Percentiles rank a stretch among this genome's conserved stretches.
Conservation (phyloP, 2,797 vertebrate species). For the Melanotaenia nigrans region DNA sequence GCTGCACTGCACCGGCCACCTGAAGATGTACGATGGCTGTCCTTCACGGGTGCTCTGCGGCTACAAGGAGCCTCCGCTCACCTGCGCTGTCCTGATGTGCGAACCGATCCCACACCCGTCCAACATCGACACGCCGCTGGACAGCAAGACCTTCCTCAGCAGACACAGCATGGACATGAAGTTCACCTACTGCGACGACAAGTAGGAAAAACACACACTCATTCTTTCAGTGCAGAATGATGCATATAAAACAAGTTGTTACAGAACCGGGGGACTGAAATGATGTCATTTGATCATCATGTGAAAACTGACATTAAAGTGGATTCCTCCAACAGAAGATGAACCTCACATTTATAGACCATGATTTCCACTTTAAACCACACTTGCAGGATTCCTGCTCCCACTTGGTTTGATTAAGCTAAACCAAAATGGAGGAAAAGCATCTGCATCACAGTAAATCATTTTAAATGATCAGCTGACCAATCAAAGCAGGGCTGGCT, state of each 20-base stretch:
- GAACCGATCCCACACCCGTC: conserved; percentile 95
- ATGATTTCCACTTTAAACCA: no score
- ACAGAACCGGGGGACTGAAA: background rate
- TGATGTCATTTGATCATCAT: background rate
- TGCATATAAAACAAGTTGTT: no score
- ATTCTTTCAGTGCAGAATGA: no score
- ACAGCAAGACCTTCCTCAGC: conserved; percentile 97
- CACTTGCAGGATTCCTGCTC: no score
- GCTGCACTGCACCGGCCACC: conserved; percentile 94
- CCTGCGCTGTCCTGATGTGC: conserved; percentile 95
- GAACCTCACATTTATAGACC: no score
- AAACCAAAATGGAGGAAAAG: no score
- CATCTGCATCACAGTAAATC: no score
- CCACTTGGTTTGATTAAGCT: no score
- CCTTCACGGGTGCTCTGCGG: conserved; percentile 86
- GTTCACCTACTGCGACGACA: conserved; percentile 97
- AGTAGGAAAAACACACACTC: conserved; percentile 73
- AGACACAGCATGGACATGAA: conserved; percentile 99
- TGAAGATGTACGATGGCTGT: conserved; percentile 89
- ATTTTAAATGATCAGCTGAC: no score
- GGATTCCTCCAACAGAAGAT: no score
- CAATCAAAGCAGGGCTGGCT: no score
- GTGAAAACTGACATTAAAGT: no score
- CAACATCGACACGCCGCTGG: conserved; percentile 93
- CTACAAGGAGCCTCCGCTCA: conserved; percentile 92